Percentiles rank a stretch among this genome's conserved stretches.
Evolutionary conservation across 2,113 vertebrate genomes (phyloP).

Genomic region (Panthera leo): DNA sequence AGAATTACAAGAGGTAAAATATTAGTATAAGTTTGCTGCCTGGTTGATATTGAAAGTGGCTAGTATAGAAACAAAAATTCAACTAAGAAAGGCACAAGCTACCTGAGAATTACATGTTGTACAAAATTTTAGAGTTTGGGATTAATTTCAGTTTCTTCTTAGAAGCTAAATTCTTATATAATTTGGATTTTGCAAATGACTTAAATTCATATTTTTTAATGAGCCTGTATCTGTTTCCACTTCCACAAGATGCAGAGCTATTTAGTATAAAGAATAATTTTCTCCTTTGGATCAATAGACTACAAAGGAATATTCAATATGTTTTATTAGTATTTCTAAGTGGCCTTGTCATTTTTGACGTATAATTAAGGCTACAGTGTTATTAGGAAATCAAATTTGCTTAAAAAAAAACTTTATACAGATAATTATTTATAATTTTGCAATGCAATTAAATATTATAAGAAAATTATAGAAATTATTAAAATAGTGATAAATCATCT

Average conservation of each 20-base stretch:
- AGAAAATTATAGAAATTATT: constrained; percentile 40
- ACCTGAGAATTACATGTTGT: neutral
- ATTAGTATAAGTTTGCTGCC: neutral
- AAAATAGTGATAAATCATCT: constrained; percentile 38
- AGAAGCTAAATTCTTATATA: neutral
- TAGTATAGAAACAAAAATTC: neutral
- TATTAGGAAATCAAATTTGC: neutral
- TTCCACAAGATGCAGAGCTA: neutral
- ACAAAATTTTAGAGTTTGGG: neutral
- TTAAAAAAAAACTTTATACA: neutral
- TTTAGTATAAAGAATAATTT: constrained; percentile 13
- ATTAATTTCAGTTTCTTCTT: neutral
- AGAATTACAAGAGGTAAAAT: neutral
- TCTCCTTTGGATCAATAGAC: neutral
- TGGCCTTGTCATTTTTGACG: neutral
- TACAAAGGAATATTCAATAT: neutral
- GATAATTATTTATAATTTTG: neutral
- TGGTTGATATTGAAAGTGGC: neutral
- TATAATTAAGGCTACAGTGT: neutral
- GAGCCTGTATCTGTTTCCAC: neutral
- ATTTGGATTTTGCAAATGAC: neutral
- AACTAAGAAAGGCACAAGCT: neutral
- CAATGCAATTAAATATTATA: neutral
- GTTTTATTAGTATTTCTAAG: constrained; percentile 32
- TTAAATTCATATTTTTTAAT: neutral